Percentiles rank a stretch among this genome's conserved stretches.
Evolutionary conservation across 2,888 invertebrate genomes (phyloP).

Genomic region (Eulithis prunata): DNA sequence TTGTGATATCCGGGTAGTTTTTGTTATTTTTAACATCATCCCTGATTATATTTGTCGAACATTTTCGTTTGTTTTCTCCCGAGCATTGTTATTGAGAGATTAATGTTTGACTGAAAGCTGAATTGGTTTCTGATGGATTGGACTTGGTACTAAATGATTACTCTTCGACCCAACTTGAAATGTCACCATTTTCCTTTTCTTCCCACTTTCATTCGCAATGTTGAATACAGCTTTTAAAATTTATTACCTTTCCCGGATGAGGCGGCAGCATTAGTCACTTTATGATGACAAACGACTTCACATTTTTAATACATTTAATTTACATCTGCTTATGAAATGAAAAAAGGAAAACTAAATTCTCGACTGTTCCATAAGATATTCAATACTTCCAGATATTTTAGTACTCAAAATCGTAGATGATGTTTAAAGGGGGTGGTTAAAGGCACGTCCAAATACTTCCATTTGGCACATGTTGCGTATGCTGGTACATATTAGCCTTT

Average conservation of each 20-base stretch:
- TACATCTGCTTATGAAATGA: slow-evolving; percentile 4
- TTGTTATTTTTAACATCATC: background rate
- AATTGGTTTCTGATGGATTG: background rate
- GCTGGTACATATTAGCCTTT: no score
- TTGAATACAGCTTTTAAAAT: slow-evolving; percentile 32
- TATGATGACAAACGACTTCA: slow-evolving; percentile 27
- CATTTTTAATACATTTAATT: slow-evolving; percentile 25
- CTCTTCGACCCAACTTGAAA: background rate
- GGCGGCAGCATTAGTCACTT: slow-evolving; percentile 19
- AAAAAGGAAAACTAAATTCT: no score
- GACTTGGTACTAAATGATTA: background rate
- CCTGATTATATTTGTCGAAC: background rate
- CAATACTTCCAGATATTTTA: no score
- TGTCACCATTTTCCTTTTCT: slow-evolving; percentile 23
- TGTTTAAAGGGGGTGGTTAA: no score
- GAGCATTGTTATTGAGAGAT: background rate
- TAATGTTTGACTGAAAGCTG: background rate
- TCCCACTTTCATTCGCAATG: slow-evolving; percentile 28
- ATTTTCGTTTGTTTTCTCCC: background rate
- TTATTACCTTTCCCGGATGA: slow-evolving; percentile 32
- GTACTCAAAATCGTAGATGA: no score
- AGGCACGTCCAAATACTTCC: no score
- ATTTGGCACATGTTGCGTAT: no score
- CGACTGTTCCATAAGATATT: no score
- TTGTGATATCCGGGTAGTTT: background rate